Base-by-base conservation (phyloP, 2,888 invertebrate species). In the Metellina segmentata region DNA sequence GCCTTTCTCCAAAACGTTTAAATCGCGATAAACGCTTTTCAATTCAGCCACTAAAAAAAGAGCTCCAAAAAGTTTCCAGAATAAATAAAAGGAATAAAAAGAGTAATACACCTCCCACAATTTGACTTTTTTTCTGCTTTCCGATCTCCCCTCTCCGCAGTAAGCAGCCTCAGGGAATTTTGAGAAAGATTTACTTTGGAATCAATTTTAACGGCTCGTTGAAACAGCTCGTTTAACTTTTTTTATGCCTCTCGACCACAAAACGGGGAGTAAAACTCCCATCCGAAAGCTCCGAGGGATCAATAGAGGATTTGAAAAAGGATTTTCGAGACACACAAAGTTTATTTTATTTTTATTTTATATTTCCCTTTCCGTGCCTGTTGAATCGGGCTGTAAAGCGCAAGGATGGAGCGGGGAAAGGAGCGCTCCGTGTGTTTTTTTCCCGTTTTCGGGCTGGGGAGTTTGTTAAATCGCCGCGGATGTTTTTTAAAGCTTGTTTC, bases 161-260 rank as follows among this genome's bases (percentile, higher is more conserved):
- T 34, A 49, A 81, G 52, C 7, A 72, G 82, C 91, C 83, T 51
- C 72, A 83, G 91, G 91, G 91, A 87, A 82, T 91, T 91, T 91
- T 91, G 87, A 91, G 91, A 88, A 91, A 91, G 91, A 91, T 91
- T 91, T 91, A 87, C 87, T 91, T 91, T 87, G 61, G 83, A 91
- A 91, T 91, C 91, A 91, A 91, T 91, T 91, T 91, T 91, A 91
- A 91, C 87, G 82, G 91, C 69, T 78, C 53, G 91, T 91, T 88
- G 91, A 91, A 91, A 91, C 78, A 87, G 91, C 91, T 91, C 91
- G 91, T 91, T 91, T 91, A 91, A 91, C 91, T 91, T 87, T 87
- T 87, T 91, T 87, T 91, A 87, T 87, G 83, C 86, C 71, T 72
- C 52, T 51, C 87, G 82, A 91, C 91, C 91, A 74, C 91, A 87